Conservation (phyloP, 2,888 invertebrate genomes). For the Drosophila monieri region DNA sequence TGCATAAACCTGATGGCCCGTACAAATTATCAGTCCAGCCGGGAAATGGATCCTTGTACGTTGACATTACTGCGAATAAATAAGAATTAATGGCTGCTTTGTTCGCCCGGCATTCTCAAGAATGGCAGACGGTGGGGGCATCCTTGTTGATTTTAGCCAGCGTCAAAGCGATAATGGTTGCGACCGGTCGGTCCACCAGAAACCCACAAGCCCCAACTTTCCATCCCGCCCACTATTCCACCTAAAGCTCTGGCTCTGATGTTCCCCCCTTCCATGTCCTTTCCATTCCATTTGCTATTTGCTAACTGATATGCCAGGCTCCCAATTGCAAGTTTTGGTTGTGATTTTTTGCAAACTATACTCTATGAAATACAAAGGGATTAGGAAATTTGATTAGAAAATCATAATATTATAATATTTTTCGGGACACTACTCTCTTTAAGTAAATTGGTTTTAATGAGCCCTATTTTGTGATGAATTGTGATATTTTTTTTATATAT, state of each 20-base stretch:
- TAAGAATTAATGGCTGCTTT: slow-evolving; percentile 79
- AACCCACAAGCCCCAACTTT: background rate
- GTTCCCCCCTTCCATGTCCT: slow-evolving; percentile 8
- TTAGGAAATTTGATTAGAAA: background rate
- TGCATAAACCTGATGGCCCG: slow-evolving; percentile 84
- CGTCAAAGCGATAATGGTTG: slow-evolving; percentile 66
- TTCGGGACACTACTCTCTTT: no score
- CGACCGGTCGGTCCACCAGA: slow-evolving; percentile 3
- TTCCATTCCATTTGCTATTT: slow-evolving; percentile 40
- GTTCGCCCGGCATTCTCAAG: slow-evolving; percentile 39
- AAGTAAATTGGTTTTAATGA: background rate
- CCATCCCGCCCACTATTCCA: slow-evolving; percentile 1
- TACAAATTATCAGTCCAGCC: slow-evolving; percentile 85
- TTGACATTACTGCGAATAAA: slow-evolving; percentile 84
- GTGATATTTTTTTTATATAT: background rate
- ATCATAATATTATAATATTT: background rate
- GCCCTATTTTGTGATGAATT: background rate
- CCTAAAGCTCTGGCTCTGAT: background rate
- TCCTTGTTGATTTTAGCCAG: slow-evolving; percentile 62
- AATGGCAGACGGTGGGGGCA: slow-evolving; percentile 6
- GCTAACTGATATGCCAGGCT: slow-evolving; percentile 72
- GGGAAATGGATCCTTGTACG: slow-evolving; percentile 84
- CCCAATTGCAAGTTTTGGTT: slow-evolving; percentile 72
- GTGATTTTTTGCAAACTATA: slow-evolving; percentile 60
- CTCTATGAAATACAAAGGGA: background rate